Conservation (phyloP, 2,113 vertebrate species). For the Lipotes vexillifer region DNA sequence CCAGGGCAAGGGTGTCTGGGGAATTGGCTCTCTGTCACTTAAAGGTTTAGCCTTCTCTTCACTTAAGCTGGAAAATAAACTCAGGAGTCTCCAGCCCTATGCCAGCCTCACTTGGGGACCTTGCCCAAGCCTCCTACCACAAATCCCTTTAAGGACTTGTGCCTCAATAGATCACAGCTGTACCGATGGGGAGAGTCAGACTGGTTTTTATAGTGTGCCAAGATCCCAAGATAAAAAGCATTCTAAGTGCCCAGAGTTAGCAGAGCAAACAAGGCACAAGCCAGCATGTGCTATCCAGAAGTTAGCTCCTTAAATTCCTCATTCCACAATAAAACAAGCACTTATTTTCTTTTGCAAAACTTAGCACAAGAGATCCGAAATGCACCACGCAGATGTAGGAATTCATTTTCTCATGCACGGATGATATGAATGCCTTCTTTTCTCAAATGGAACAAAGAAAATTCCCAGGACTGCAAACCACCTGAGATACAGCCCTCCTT, state of each 20-base stretch:
- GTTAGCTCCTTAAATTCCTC: neutral
- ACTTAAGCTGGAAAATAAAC: neutral
- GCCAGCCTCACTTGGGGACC: neutral
- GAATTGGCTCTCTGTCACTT: neutral
- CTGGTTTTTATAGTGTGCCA: neutral
- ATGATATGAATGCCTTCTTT: neutral
- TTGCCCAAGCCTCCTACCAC: neutral
- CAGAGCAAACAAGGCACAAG: neutral
- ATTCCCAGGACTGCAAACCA: neutral
- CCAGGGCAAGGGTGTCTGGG: neutral
- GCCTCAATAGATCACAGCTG: neutral
- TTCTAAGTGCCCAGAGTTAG: neutral
- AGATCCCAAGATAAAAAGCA: constrained; percentile 2
- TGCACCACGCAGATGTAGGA: neutral
- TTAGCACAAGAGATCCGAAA: neutral
- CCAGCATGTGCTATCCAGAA: neutral
- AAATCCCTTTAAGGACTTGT: neutral
- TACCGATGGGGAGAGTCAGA: neutral
- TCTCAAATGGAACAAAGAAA: neutral
- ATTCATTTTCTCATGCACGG: neutral
- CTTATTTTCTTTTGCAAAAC: neutral
- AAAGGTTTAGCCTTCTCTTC: neutral
- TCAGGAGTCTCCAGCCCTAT: neutral
- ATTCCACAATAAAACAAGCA: neutral
- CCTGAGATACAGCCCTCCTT: neutral